phyloP scores from a whole-genome alignment of 2,888 invertebrate species.

The Archips crataeganus region DNA sequence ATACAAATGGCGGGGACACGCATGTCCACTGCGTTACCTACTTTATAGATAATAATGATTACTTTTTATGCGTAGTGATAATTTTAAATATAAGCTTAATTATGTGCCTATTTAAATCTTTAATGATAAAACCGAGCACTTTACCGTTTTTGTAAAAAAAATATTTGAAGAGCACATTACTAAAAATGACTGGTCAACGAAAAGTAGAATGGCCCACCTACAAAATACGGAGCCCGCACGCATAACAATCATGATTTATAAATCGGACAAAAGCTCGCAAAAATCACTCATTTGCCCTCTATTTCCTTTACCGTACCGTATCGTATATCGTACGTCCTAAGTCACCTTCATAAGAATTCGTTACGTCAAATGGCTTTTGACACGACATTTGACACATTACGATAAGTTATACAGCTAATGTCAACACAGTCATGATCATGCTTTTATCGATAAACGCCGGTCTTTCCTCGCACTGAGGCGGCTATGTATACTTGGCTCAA shows the following conservation, averaged over 20 bases:
- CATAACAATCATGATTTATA: conserved; percentile 1
- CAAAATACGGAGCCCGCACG: neutral
- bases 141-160: too few relatives aligned
- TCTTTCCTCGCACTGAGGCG: conserved; percentile 35
- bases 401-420: conserved; percentile 22
- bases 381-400: conserved; percentile 23
- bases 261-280: conserved; percentile 10
- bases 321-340: conserved; percentile 40
- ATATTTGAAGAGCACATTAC: too few relatives aligned
- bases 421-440: conserved; percentile 16
- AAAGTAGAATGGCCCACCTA: too few relatives aligned
- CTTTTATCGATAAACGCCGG: conserved; percentile 33
- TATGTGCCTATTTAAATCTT: too few relatives aligned
- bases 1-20: too few relatives aligned
- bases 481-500: neutral
- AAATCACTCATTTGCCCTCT: conserved; percentile 56
- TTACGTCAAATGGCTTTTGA: conserved; percentile 19
- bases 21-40: too few relatives aligned
- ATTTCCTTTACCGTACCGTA: conserved; percentile 55
- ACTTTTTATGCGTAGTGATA: too few relatives aligned
- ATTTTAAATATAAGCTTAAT: too few relatives aligned
- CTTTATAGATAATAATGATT: too few relatives aligned
- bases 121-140: too few relatives aligned
- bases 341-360: conserved; percentile 43
- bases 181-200: too few relatives aligned